These are phyloP conservation scores for Emys orbicularis DNA, from an alignment of 2,797 vertebrate genomes.

Conservation along the genomic window DNA sequence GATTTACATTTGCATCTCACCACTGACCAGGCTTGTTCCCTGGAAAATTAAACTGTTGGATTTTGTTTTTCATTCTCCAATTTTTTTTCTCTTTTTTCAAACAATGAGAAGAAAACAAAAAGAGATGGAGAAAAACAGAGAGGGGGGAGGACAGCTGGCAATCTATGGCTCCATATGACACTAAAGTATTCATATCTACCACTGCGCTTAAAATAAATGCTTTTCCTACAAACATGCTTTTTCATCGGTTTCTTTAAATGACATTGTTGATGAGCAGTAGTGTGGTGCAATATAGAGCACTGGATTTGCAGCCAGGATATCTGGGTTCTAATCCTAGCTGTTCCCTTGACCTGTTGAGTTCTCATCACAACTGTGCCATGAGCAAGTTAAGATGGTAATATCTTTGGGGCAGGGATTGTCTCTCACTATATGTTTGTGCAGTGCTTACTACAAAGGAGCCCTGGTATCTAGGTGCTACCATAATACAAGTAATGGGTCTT, in stretches of 20 bases:
- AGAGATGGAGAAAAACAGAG: neutral
- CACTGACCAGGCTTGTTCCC: neutral
- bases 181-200: neutral
- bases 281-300: neutral
- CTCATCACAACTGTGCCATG: conserved; percentile 9
- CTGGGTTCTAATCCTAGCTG: conserved; percentile 1
- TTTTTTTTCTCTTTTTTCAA: rapidly evolving
- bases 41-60: neutral
- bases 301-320: neutral
- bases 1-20: conserved; percentile 40
- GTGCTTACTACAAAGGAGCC: neutral
- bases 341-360: neutral
- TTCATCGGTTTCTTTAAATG: neutral
- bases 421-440: neutral
- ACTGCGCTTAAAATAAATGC: neutral
- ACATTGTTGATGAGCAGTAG: neutral
- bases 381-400: conserved; percentile 21
- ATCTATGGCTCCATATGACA: neutral
- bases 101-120: neutral
- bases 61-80: neutral
- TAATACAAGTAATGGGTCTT: neutral
- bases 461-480: neutral
- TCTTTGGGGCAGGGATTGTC: neutral
- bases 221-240: neutral
- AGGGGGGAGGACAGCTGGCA: neutral